These are phyloP conservation scores for Linnaemya tessellans DNA, from an alignment of 2,888 invertebrate genomes.

Conservation along the genomic window DNA sequence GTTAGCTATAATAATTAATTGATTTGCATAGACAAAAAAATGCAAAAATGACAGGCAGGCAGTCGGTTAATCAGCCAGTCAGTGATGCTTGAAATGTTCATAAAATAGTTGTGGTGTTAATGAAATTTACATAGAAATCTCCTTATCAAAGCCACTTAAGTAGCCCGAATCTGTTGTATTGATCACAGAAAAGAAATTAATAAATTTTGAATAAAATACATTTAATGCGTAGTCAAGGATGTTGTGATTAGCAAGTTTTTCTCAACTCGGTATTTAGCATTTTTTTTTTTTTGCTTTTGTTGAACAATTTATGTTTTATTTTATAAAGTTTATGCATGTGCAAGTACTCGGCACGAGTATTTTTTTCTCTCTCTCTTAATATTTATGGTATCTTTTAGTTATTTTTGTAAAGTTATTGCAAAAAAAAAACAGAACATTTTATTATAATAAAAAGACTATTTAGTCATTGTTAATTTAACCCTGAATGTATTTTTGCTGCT, in stretches of 20 bases:
- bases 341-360: constrained; percentile 25
- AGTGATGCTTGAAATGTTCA: not conserved
- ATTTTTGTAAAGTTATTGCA: not conserved
- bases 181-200: constrained; percentile 25
- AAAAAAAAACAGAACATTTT: not conserved
- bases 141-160: constrained; percentile 21
- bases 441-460: constrained; percentile 27
- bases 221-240: constrained; percentile 68
- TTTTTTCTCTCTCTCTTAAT: constrained; percentile 10
- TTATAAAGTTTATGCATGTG: constrained; percentile 41
- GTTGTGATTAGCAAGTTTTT: constrained; percentile 45
- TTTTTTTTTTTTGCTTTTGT: not conserved
- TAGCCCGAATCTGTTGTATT: constrained; percentile 8
- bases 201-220: constrained; percentile 43
- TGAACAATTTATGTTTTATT: constrained; percentile 36
- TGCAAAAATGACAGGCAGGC: not conserved
- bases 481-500: constrained; percentile 50
- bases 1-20: constrained; percentile 28
- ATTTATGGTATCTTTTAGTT: constrained; percentile 34
- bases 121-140: constrained; percentile 54
- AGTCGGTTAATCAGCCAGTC: not conserved
- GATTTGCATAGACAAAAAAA: constrained; percentile 25
- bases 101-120: not conserved
- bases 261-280: constrained; percentile 15
- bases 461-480: constrained; percentile 68